Conservation (phyloP, 2,888 invertebrate genomes). For the Drosophila antonietae region DNA sequence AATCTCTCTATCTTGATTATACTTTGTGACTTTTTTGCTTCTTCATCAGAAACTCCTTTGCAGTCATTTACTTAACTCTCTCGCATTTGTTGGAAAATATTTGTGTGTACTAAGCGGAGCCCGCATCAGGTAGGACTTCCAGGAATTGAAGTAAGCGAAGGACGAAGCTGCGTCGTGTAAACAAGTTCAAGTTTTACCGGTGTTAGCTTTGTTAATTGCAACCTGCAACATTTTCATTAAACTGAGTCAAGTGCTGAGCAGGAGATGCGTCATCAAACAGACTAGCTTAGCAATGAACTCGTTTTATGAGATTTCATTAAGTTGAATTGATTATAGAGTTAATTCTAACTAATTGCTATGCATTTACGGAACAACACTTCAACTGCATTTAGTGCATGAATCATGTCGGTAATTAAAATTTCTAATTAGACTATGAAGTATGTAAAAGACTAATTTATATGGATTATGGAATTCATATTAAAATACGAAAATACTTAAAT, state of each 20-base stretch:
- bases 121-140: constrained; percentile 51
- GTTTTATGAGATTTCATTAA: constrained; percentile 52
- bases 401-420: no score
- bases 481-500: no score
- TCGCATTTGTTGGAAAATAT: constrained; percentile 36
- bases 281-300: constrained; percentile 50
- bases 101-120: constrained; percentile 66
- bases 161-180: constrained; percentile 48
- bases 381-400: no score
- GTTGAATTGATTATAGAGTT: constrained; percentile 32
- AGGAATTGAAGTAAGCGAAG: constrained; percentile 12
- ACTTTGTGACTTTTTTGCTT: constrained; percentile 5
- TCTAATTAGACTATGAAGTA: no score
- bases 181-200: constrained; percentile 67
- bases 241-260: constrained; percentile 74
- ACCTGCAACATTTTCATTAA: constrained; percentile 78
- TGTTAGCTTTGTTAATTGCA: constrained; percentile 75
- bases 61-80: constrained; percentile 64
- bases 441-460: no score
- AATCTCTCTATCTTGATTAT: not conserved
- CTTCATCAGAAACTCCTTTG: constrained; percentile 51
- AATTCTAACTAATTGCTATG: constrained; percentile 48
- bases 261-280: constrained; percentile 27
- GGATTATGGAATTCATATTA: no score
- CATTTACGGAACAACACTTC: not conserved